Evolutionary conservation across 2,888 invertebrate genomes (phyloP).

Genomic region (Heliconius ethilla): DNA sequence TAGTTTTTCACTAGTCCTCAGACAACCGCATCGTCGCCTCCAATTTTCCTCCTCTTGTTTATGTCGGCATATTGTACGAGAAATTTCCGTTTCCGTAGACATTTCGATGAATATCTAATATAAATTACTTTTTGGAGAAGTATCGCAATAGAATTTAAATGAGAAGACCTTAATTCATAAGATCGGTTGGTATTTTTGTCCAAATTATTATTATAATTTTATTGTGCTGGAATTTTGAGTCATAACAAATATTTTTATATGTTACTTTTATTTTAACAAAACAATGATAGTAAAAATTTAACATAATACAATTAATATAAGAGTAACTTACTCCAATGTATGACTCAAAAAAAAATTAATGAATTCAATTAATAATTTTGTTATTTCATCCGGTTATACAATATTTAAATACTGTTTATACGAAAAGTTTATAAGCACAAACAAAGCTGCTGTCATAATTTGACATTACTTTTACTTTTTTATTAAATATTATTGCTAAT

Average conservation of each 20-base stretch:
- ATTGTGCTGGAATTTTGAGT: background rate
- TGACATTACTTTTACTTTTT: background rate
- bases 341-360: constrained; percentile 4
- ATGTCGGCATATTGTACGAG: constrained; percentile 28
- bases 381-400: constrained; percentile 2
- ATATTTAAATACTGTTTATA: constrained; percentile 10
- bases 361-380: constrained; percentile 12
- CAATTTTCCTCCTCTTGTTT: constrained; percentile 44
- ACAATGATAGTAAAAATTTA: background rate
- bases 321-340: background rate
- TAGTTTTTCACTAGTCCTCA: constrained; percentile 70
- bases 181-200: background rate
- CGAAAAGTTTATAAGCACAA: background rate
- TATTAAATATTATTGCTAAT: background rate
- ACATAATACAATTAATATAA: background rate
- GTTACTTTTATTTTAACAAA: background rate
- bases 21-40: constrained; percentile 65
- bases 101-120: background rate
- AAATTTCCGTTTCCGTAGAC: constrained; percentile 34
- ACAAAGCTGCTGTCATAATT: constrained; percentile 10
- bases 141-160: background rate
- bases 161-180: background rate
- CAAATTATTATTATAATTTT: background rate
- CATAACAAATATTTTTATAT: background rate
- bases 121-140: background rate